These are phyloP conservation scores for Amblyjoppa proteus DNA, from an alignment of 2,888 invertebrate genomes.

Conservation along the genomic window DNA sequence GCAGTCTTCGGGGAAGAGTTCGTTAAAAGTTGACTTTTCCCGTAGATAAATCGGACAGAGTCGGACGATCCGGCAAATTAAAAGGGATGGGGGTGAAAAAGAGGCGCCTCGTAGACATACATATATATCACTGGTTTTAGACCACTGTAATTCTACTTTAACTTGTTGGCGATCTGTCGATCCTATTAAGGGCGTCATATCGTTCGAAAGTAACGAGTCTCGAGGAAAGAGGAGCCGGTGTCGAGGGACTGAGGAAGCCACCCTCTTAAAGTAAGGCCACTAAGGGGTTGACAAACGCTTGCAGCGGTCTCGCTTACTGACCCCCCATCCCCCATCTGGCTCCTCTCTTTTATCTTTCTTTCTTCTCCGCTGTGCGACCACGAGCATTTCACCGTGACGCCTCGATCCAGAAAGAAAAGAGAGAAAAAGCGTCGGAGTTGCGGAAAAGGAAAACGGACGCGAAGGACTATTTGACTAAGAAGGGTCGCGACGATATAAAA, in stretches of 20 bases:
- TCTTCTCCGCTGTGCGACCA: conserved; percentile 42
- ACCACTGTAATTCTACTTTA: conserved; percentile 66
- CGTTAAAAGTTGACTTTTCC: conserved; percentile 62
- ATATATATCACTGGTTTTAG: conserved; percentile 27
- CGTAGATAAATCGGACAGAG: conserved; percentile 47
- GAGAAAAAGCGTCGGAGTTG: conserved; percentile 61
- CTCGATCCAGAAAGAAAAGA: conserved; percentile 46
- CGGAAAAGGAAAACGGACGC: conserved; percentile 55
- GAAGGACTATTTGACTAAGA: conserved; percentile 79
- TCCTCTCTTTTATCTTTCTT: conserved; percentile 56
- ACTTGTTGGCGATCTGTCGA: conserved; percentile 70
- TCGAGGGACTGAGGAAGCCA: conserved; percentile 33
- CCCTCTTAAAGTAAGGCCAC: conserved; percentile 59
- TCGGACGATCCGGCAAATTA: conserved; percentile 21
- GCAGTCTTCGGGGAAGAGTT: conserved; percentile 45
- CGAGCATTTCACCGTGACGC: conserved; percentile 50
- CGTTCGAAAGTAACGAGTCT: conserved; percentile 67
- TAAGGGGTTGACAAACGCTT: conserved; percentile 71
- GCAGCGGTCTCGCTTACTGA: conserved; percentile 52
- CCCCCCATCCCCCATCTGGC: conserved; percentile 32
- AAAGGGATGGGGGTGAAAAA: conserved; percentile 11
- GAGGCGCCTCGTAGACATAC: neutral
- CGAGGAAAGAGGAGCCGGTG: conserved; percentile 41
- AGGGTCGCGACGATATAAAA: conserved; percentile 79
- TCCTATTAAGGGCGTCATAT: conserved; percentile 69